Conservation (phyloP, 2,113 vertebrate genomes). For the Chlamydotis undulata region DNA sequence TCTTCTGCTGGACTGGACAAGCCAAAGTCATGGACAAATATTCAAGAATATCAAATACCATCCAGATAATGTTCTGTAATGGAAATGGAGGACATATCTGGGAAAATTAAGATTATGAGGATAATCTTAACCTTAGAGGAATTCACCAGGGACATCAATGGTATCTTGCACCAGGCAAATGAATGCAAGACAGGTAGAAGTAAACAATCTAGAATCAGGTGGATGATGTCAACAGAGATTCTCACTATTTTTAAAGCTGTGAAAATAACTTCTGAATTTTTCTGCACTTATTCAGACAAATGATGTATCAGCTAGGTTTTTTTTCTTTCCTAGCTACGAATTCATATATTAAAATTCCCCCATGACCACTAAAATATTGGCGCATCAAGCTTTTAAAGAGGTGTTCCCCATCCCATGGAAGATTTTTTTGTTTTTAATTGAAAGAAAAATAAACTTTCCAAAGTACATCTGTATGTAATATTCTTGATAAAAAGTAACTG, state of each 20-base stretch:
- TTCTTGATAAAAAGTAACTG: conserved; percentile 51
- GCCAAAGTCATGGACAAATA: not conserved
- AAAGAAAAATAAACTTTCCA: conserved; percentile 53
- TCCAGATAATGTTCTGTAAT: not conserved
- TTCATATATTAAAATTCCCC: not conserved
- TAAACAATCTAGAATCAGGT: not conserved
- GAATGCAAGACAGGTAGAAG: not conserved
- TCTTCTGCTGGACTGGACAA: not conserved
- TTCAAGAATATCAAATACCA: not conserved
- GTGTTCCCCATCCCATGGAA: not conserved
- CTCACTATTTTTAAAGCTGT: not conserved
- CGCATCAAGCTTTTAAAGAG: not conserved
- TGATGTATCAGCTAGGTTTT: not conserved
- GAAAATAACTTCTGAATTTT: not conserved
- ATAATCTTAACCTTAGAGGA: not conserved
- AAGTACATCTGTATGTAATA: conserved; percentile 53
- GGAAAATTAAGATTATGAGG: not conserved
- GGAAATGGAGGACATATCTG: not conserved
- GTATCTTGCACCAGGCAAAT: not conserved
- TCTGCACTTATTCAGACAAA: not conserved
- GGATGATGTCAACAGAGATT: not conserved
- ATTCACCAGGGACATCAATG: not conserved
- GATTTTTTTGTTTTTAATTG: not conserved
- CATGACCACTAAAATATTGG: conserved; percentile 4
- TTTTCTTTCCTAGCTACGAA: not conserved